These are phyloP conservation scores for Stegodyphus dumicola DNA, from an alignment of 1,140 invertebrate species.

Conservation along the genomic window DNA sequence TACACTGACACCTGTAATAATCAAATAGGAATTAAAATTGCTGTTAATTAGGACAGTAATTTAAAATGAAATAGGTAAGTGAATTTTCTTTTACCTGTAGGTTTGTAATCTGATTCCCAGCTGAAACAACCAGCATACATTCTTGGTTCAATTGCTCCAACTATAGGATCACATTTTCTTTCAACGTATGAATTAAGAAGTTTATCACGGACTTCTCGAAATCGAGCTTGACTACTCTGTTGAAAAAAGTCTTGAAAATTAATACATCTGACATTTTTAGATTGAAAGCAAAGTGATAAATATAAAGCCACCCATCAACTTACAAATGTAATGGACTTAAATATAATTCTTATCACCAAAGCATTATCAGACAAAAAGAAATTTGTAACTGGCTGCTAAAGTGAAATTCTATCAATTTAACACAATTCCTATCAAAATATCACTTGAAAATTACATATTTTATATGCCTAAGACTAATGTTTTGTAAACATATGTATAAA, in stretches of 20 bases:
- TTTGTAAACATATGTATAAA: too few relatives aligned
- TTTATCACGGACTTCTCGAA: conserved; percentile 68
- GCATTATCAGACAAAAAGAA: too few relatives aligned
- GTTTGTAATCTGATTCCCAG: conserved; percentile 79
- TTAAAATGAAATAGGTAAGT: background rate
- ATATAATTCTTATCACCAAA: too few relatives aligned
- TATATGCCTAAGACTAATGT: too few relatives aligned
- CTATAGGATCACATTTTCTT: conserved; percentile 90
- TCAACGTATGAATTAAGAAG: conserved; percentile 81
- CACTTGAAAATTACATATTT: too few relatives aligned
- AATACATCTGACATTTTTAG: too few relatives aligned
- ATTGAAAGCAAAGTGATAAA: too few relatives aligned
- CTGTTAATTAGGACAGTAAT: background rate
- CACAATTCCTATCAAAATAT: too few relatives aligned
- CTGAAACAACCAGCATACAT: conserved; percentile 93
- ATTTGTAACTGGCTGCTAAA: too few relatives aligned
- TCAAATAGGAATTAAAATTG: background rate
- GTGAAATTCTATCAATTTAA: too few relatives aligned
- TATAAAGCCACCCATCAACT: too few relatives aligned
- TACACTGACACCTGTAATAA: conserved; percentile 77
- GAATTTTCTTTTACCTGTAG: conserved; percentile 68
- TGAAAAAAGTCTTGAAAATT: background rate
- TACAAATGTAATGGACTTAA: too few relatives aligned
- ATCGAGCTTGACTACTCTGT: conserved; percentile 65
- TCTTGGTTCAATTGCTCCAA: conserved; percentile 92